Conservation (phyloP, 2,888 invertebrate genomes). For the Aphidoletes aphidimyza region DNA sequence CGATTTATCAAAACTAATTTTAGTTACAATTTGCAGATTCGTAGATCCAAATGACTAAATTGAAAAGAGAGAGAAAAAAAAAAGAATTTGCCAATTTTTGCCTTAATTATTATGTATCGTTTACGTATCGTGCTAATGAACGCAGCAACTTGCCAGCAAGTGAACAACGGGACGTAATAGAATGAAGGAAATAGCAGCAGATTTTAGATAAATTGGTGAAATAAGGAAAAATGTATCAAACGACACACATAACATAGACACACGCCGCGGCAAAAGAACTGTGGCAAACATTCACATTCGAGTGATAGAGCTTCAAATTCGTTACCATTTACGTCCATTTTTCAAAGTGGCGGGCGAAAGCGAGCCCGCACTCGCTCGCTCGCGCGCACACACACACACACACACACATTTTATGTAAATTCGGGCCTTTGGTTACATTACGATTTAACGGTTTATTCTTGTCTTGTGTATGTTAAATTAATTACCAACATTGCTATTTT, state of each 20-base stretch:
- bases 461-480: slow-evolving; percentile 52
- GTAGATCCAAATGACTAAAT: background rate
- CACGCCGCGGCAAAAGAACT: background rate
- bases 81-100: background rate
- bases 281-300: slow-evolving; percentile 11
- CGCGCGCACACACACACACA: background rate
- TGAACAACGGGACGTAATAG: background rate
- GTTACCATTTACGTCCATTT: background rate
- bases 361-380: no score
- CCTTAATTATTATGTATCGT: slow-evolving; percentile 51
- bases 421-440: background rate
- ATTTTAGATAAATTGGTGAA: slow-evolving; percentile 40
- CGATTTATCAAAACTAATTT: slow-evolving; percentile 46
- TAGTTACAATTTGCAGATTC: slow-evolving; percentile 28
- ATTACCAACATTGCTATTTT: slow-evolving; percentile 13
- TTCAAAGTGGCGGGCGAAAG: background rate
- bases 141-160: no score
- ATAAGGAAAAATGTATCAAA: slow-evolving; percentile 21
- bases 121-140: slow-evolving; percentile 33
- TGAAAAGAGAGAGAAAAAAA: background rate
- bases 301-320: background rate
- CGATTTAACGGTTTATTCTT: slow-evolving; percentile 46
- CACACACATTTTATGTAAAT: slow-evolving; percentile 51
- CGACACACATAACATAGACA: background rate
- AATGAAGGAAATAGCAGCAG: background rate